phyloP scores from a whole-genome alignment of 1,140 invertebrate genomes.

The Metaphire vulgaris region DNA sequence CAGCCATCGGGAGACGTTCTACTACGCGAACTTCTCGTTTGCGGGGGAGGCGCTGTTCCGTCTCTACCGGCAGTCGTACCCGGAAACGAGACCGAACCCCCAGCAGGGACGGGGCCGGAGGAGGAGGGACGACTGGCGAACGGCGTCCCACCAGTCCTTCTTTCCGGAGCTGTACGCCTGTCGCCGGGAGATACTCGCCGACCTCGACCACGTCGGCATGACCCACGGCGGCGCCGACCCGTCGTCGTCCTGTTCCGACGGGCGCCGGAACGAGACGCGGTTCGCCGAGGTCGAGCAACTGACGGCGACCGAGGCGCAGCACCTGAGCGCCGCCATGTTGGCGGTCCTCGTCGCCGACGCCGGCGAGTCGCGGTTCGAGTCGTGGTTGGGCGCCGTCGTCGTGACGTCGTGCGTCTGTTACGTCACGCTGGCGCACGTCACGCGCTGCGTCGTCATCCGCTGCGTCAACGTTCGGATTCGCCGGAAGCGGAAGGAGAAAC shows the following conservation, averaged over 20 bases:
- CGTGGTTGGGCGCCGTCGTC: conserved; percentile 4
- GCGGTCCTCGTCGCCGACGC: not conserved
- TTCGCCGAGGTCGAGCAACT: conserved; percentile 21
- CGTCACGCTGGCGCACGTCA: conserved; percentile 10
- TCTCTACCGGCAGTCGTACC: conserved; percentile 20
- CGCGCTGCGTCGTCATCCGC: conserved; percentile 12
- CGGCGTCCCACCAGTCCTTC: conserved; percentile 18
- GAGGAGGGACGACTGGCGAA: conserved; percentile 18
- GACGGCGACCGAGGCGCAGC: conserved; percentile 7
- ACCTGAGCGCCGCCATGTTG: not conserved
- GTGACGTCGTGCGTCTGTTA: conserved; percentile 8
- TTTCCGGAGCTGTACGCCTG: conserved; percentile 26
- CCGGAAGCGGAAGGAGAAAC: not conserved
- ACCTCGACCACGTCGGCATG: conserved; percentile 24
- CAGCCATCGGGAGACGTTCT: conserved; percentile 19
- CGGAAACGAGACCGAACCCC: not conserved
- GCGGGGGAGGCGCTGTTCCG: conserved; percentile 16
- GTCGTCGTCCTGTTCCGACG: conserved; percentile 22
- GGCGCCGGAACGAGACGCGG: conserved; percentile 27
- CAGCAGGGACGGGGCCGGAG: not conserved
- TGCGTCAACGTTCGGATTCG: not conserved
- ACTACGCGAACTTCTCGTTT: conserved; percentile 24
- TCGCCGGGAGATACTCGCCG: conserved; percentile 25
- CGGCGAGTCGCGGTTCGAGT: not conserved
- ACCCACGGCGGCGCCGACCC: conserved; percentile 10